Conservation (phyloP, 2,888 invertebrate species). For the Blastobasis adustella region DNA sequence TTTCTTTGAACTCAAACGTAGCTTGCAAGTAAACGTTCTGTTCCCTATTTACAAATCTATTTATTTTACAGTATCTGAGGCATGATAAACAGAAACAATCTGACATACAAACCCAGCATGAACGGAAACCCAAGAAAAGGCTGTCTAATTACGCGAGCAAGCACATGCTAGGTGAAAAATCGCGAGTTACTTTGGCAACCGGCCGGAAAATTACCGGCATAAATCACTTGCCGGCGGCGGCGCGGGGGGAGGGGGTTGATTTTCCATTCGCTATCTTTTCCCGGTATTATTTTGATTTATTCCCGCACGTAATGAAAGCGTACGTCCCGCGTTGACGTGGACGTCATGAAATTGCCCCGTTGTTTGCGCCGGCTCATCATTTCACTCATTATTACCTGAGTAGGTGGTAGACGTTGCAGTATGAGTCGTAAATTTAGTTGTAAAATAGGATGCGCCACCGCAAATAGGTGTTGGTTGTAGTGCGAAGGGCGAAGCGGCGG, state of each 20-base stretch:
- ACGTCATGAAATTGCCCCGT: slow-evolving; percentile 42
- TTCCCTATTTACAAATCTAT: too few relatives aligned
- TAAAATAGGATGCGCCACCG: slow-evolving; percentile 48
- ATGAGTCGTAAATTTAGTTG: slow-evolving; percentile 45
- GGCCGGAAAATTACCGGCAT: slow-evolving; percentile 70
- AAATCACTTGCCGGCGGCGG: slow-evolving; percentile 46
- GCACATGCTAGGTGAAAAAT: slow-evolving; percentile 68
- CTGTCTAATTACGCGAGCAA: slow-evolving; percentile 70
- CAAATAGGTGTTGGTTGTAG: slow-evolving; percentile 53
- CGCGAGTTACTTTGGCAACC: slow-evolving; percentile 70
- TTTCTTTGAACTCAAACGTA: too few relatives aligned
- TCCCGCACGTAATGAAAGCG: slow-evolving; percentile 66
- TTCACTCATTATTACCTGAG: slow-evolving; percentile 39
- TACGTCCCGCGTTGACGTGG: slow-evolving; percentile 63
- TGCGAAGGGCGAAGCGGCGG: slow-evolving; percentile 45
- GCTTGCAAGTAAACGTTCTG: too few relatives aligned
- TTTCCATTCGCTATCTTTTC: slow-evolving; percentile 72
- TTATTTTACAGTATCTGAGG: too few relatives aligned
- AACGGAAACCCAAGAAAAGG: slow-evolving; percentile 49
- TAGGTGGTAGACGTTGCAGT: slow-evolving; percentile 21
- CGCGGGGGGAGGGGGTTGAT: slow-evolving; percentile 50
- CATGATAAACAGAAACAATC: too few relatives aligned
- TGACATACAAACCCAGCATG: too few relatives aligned
- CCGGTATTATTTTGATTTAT: slow-evolving; percentile 73
- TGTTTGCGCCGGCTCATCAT: slow-evolving; percentile 19